Percentiles rank a stretch among this genome's conserved stretches.
Evolutionary conservation across 2,888 invertebrate genomes (phyloP).

Genomic region (Chrysodeixis includens): DNA sequence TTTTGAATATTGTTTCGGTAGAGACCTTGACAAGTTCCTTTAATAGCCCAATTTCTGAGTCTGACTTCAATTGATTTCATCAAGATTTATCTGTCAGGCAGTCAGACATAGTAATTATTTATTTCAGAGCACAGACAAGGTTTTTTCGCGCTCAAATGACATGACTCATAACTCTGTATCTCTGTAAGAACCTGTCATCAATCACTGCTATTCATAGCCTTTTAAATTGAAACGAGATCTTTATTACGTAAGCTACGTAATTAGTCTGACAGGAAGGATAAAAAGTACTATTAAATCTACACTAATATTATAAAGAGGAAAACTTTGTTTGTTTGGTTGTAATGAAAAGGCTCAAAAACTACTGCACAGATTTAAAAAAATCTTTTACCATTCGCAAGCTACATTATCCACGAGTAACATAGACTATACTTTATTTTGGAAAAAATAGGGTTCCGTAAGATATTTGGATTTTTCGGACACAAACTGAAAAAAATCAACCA

Average conservation of each 20-base stretch:
- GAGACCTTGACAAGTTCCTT: neutral
- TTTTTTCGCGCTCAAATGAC: neutral
- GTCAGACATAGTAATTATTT: neutral
- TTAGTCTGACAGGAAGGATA: neutral
- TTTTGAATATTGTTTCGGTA: neutral
- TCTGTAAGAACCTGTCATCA: neutral
- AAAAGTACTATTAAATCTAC: too few relatives aligned
- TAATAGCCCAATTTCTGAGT: neutral
- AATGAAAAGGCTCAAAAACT: too few relatives aligned
- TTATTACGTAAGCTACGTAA: neutral
- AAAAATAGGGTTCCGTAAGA: too few relatives aligned
- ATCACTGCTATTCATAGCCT: neutral
- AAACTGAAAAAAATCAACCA: too few relatives aligned
- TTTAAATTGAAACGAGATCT: conserved; percentile 2
- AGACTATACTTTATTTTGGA: too few relatives aligned
- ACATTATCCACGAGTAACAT: too few relatives aligned
- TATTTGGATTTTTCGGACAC: too few relatives aligned
- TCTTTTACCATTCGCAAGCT: too few relatives aligned
- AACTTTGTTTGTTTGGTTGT: too few relatives aligned
- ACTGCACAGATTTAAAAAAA: too few relatives aligned
- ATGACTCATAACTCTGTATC: neutral
- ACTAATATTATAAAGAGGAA: too few relatives aligned
- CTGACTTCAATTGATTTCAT: neutral
- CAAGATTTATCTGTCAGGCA: conserved; percentile 1
- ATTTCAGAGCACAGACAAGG: neutral